Base-by-base conservation (phyloP, 2,888 invertebrate species). In the Lymantria dispar region DNA sequence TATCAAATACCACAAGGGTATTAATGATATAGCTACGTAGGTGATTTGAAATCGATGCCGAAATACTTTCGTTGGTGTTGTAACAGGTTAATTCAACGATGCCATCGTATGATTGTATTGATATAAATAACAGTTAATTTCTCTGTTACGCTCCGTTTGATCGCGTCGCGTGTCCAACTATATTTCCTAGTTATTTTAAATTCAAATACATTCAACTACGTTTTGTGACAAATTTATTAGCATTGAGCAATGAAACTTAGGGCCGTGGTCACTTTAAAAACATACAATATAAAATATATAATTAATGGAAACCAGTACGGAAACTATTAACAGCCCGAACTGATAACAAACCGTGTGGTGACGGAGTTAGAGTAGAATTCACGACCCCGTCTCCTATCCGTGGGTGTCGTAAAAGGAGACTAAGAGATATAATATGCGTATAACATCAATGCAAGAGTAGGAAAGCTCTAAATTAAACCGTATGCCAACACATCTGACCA, bases 121-220 rank as follows among this genome's bases (percentile, higher is more conserved):
- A 77, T 85, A 84, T 82, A 82, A 85, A 85, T 87, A 88, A 88
- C 89, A 82, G 90, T 88, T 87, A 88, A 88, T 89, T 89, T 86
- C 85, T 87, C 82, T 80, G 85, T 76, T 81, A 85, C 87, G 88
- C 83, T 85, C 87, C 86, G 88, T 85, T 88, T 85, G 82, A 67
- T 70, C 60, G 65, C 80, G 80, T 88, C 87, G 87, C 88, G 87
- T 89, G 89, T 76, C 73, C 66, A 61, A 56, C 72, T 70, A 65
- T 57, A 69, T 83, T 88, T 88, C 88, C 88, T 86, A 80, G 81
- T 83, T 77, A 70, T 69, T 69, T 67, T 75, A 22, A 22, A 22
- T 22, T 31, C 70, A 60, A 65, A 63, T 72, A 69, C 58, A 58
- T 46, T 60, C 74, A 15, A 56, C 53, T 60, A 50, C 51, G 54